Evolutionary conservation across 2,888 invertebrate species (phyloP).

Genomic region (Ochropleura leucogaster): DNA sequence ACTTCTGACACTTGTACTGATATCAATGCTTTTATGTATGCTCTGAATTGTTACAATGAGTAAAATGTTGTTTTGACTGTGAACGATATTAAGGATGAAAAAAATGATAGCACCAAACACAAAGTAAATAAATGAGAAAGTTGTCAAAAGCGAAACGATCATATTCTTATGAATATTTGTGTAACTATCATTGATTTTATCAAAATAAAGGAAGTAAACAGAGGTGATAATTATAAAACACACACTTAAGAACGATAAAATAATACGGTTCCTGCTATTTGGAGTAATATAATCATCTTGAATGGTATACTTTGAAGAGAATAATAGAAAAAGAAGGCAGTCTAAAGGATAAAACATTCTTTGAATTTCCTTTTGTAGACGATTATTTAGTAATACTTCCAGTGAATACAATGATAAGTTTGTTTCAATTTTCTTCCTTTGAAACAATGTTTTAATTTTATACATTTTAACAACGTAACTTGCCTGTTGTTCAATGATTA

Average conservation of each 20-base stretch:
- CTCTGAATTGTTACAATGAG: conserved; percentile 11
- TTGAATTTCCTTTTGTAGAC: background rate
- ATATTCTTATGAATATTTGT: conserved; percentile 1
- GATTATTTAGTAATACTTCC: conserved; percentile 5
- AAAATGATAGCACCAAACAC: background rate
- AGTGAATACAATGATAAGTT: background rate
- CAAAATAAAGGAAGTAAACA: background rate
- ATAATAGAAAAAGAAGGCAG: background rate
- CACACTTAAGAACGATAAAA: background rate
- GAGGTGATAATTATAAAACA: background rate
- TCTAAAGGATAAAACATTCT: background rate
- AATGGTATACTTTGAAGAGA: conserved; percentile 5
- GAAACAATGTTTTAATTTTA: background rate
- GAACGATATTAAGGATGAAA: background rate
- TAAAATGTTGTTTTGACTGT: conserved; percentile 3
- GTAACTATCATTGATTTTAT: background rate
- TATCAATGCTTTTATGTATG: conserved; percentile 1
- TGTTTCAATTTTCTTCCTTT: background rate
- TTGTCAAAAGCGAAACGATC: background rate
- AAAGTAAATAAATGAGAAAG: background rate
- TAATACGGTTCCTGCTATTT: background rate
- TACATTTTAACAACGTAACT: background rate
- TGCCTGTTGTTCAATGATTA: background rate
- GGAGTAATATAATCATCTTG: conserved; percentile 7
- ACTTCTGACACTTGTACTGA: background rate